These are phyloP conservation scores for Calephelis virginiensis DNA, from an alignment of 1,140 invertebrate genomes.

Conservation along the genomic window DNA sequence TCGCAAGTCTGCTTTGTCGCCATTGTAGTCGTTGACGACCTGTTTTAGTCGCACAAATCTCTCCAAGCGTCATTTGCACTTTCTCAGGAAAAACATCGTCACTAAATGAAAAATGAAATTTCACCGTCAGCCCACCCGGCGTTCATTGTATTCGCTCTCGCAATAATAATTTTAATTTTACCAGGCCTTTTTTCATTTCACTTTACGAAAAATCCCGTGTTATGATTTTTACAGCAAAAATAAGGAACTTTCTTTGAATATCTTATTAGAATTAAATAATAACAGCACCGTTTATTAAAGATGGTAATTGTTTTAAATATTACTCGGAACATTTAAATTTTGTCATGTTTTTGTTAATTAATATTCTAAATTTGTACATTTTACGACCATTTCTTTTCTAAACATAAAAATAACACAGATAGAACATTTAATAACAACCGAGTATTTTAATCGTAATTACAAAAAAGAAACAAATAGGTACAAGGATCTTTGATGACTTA, in stretches of 20 bases:
- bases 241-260: conserved; percentile 1
- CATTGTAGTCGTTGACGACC: conserved; percentile 49
- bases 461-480: too few species aligned
- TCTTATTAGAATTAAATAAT: conserved; percentile 10
- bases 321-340: neutral
- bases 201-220: conserved; percentile 1
- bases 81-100: conserved; percentile 57
- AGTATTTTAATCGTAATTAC: too few species aligned
- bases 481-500: too few species aligned
- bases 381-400: too few species aligned
- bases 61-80: conserved; percentile 65
- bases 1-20: conserved; percentile 34
- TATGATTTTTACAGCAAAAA: conserved; percentile 6
- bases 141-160: conserved; percentile 43
- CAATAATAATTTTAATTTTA: conserved; percentile 36
- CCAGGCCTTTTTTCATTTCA: conserved; percentile 4
- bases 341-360: too few species aligned
- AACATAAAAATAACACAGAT: too few species aligned
- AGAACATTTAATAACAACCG: too few species aligned
- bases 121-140: conserved; percentile 50
- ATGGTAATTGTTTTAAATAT: neutral
- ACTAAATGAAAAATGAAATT: conserved; percentile 69
- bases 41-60: conserved; percentile 53
- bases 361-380: too few species aligned
- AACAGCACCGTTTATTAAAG: conserved; percentile 3